Evolutionary conservation across 2,113 vertebrate species (phyloP).

Genomic region (Coturnix japonica): DNA sequence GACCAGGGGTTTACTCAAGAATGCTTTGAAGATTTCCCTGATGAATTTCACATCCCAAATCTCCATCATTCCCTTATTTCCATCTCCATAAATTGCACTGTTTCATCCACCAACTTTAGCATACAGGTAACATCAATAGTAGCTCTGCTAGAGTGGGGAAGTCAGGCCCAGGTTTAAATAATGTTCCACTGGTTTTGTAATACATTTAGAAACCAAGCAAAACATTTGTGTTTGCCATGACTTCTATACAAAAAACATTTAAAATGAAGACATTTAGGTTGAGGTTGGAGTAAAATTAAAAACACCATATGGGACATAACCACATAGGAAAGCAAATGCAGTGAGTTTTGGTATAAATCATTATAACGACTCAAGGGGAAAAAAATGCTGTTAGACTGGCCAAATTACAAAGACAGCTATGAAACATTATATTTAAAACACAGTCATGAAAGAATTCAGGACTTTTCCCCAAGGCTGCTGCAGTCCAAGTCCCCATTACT

Average conservation of each 20-base stretch:
- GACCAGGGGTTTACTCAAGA: neutral
- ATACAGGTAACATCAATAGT: neutral
- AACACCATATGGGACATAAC: constrained; percentile 9
- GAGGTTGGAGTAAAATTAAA: constrained; percentile 44
- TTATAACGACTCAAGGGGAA: constrained; percentile 15
- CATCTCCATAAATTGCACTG: neutral
- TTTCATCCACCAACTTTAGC: neutral
- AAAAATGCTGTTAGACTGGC: neutral
- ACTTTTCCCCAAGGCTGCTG: neutral
- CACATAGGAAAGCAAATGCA: constrained; percentile 38
- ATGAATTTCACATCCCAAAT: neutral
- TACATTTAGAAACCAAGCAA: constrained; percentile 14
- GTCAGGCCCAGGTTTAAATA: neutral
- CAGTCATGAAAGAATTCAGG: constrained; percentile 39
- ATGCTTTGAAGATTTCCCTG: neutral
- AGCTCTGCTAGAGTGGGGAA: neutral
- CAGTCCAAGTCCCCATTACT: neutral
- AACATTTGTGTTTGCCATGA: neutral
- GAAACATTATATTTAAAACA: constrained; percentile 52
- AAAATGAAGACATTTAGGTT: constrained; percentile 13
- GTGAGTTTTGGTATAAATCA: constrained; percentile 40
- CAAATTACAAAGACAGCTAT: constrained; percentile 61
- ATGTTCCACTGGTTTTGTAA: neutral
- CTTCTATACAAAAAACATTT: constrained; percentile 42
- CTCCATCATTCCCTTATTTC: neutral